These are phyloP conservation scores for Latheticus oryzae DNA, from an alignment of 2,888 invertebrate genomes.

Conservation along the genomic window DNA sequence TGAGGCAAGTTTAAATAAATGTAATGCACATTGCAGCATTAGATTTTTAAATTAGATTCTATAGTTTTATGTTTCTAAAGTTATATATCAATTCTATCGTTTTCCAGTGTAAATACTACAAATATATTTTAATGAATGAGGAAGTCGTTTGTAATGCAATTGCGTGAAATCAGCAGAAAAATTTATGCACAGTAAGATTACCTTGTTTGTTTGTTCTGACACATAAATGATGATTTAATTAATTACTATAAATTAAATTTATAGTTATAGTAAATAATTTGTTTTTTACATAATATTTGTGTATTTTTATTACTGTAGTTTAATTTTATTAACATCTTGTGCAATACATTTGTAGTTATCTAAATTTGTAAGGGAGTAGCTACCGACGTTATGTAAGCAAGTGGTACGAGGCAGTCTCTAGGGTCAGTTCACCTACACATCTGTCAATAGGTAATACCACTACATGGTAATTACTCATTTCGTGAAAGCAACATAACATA, in stretches of 20 bases:
- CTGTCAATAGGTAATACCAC: conserved; percentile 63
- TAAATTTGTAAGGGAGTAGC: conserved; percentile 23
- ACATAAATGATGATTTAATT: conserved; percentile 24
- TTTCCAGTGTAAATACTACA: conserved; percentile 14
- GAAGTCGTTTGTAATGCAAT: conserved; percentile 37
- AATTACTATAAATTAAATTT: conserved; percentile 9
- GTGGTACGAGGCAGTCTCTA: conserved; percentile 54
- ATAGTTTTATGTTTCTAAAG: too few relatives aligned
- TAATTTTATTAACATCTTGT: neutral
- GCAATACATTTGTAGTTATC: neutral
- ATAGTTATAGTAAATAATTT: neutral
- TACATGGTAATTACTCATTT: conserved; percentile 63
- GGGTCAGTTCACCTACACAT: conserved; percentile 61
- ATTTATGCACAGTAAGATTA: conserved; percentile 27
- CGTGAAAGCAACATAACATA: conserved; percentile 64
- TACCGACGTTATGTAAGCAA: conserved; percentile 43
- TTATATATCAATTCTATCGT: conserved; percentile 5
- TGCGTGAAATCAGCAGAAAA: conserved; percentile 37
- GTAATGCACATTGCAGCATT: too few relatives aligned
- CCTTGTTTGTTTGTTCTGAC: conserved; percentile 24
- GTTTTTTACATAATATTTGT: too few relatives aligned
- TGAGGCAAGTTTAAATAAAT: too few relatives aligned
- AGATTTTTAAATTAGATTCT: conserved; percentile 16
- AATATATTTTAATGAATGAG: conserved; percentile 36
- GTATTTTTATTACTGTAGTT: neutral